These are phyloP conservation scores for Microvelia longipes DNA, from an alignment of 1,140 invertebrate genomes.

Conservation along the genomic window DNA sequence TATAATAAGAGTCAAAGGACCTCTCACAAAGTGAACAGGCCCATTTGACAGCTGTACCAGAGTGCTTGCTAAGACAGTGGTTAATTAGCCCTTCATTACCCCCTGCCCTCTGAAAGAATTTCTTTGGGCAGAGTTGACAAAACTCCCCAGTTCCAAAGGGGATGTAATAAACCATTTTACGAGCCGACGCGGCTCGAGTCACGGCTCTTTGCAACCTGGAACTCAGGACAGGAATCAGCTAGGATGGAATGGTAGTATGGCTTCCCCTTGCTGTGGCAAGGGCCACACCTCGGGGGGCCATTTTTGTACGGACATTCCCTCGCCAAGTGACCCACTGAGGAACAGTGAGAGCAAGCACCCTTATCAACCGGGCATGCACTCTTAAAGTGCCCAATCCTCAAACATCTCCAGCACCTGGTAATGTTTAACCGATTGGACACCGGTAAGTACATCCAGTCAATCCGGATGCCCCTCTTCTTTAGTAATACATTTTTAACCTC, in stretches of 20 bases:
- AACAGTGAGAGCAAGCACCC: not conserved
- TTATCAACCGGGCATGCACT: not conserved
- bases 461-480: not conserved
- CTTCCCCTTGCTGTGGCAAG: not conserved
- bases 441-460: not conserved
- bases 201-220: not conserved
- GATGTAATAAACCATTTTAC: not conserved
- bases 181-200: not conserved
- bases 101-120: not conserved
- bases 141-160: not conserved
- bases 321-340: not conserved
- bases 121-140: not conserved
- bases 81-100: not conserved
- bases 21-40: not conserved
- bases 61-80: not conserved
- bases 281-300: not conserved
- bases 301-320: not conserved
- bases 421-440: not conserved
- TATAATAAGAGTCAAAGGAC: not conserved
- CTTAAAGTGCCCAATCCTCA: not conserved
- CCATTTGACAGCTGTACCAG: not conserved
- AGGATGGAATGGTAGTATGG: not conserved
- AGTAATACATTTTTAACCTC: not conserved
- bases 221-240: not conserved
- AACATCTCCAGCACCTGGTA: not conserved